Evolutionary conservation across 2,888 invertebrate genomes (phyloP), one percentile per base, ranked within the genome.

Genomic region (Patella caerulea): DNA sequence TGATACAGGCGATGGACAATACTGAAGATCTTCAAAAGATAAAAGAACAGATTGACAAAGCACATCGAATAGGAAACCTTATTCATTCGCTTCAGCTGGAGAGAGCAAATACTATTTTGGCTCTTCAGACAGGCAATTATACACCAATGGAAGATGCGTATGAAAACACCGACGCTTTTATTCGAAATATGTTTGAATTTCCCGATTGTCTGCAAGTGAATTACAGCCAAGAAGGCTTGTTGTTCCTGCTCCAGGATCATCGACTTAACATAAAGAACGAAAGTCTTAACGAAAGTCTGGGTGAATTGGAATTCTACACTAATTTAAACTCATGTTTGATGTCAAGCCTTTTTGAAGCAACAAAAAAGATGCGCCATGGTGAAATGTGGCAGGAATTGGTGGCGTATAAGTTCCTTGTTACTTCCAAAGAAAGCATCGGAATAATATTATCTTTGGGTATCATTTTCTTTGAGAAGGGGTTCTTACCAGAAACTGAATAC

Each of bases 81-180:
- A 73, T 79, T 53, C 79, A 76, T 72, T 73, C 74, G 11, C n/a
- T 79, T 11, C 79, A 79, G 73, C 55, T 76, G 55, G 79, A 79
- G 72, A 56, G 79, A n/a, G 76, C 76, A 17, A 52, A 76, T 54
- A 76, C 72, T 14, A 76, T 79, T 9, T 73, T 77, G 5, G 69
- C 77, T 12, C 19, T 73, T 59, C 45, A 72, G 24, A 73, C 72
- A 5, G 72, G 24, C 12, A 77, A 77, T 54, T 52, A 29, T 29
- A 53, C 73, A 24, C 54, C n/a, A 14, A n/a, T 77, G 17, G n/a
- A 53, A 45, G 70, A 24, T 52, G 15, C 73, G 11, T 77, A 72
- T 73, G 53, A 56, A 17, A 14, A 55, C 14, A 77, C 77, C 11
- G 69, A 77, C 52, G 17, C 24, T 24, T 29, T 17, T 17, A 29